Evolutionary conservation across 2,113 vertebrate genomes (phyloP), one percentile per base, ranked within the genome.

Genomic region (Nerophis lumbriciformis): DNA sequence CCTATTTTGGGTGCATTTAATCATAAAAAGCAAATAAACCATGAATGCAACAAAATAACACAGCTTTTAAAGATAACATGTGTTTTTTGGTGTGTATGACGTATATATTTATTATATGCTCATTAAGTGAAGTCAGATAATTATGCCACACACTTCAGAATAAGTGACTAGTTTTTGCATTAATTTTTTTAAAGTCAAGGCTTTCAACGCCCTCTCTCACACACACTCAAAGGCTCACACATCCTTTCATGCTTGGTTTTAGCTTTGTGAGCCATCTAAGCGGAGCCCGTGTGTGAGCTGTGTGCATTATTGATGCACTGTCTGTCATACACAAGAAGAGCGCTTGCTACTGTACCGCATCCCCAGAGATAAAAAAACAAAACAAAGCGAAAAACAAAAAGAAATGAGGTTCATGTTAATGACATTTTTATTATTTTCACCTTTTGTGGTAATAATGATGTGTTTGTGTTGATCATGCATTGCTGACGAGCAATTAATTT

Each of bases 271-370:
- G 73, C 78, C 77, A 75, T 72, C 55, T 44, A 69, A 71, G 77
- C 68, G 59, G 66, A 80, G 76, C 57, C 77, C 73, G 68, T 72
- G 66, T 72, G 67, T 64, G 78, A 87, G 82, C 75, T 79, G 76
- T 75, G 63, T 86, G 75, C 83, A 87, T 88, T 88, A 88, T 88
- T 88, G 78, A 88, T 87, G 77, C 14, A 47, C 59, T 77, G 50
- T 76, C 73, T 75, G 72, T 53, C 61, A 59, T 69, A 77, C 65
- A 28, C 21, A 28, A 76, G 68, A 44, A 76, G 68, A 72, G 69
- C 77, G 65, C 72, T 73, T 21, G 7, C 71, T 69, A 11, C 39
- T 8, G 38, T 59, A 61, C 81, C 68, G 73, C 75, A 78, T 78
- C 69, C 64, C 69, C 48, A 8, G 61, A 39, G n/a, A 42, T 28